These are phyloP conservation scores for Nemopilema nomurai DNA, from an alignment of 30 jellyfish, hydroid and myxozoan species.

Conservation along the genomic window DNA sequence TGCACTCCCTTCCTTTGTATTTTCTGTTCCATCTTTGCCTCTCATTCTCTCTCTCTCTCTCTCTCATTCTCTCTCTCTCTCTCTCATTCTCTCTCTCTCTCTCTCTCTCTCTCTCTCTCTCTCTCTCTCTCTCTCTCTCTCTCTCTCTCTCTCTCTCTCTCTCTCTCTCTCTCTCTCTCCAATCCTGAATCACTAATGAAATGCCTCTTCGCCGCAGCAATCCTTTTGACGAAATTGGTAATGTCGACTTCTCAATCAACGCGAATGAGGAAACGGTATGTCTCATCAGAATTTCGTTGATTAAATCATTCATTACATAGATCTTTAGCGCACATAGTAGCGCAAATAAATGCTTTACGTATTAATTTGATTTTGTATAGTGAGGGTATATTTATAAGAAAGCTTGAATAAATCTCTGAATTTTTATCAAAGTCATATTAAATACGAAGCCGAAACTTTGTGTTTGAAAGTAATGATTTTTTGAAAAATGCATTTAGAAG, in stretches of 20 bases:
- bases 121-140: too few species aligned
- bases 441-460: too few species aligned
- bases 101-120: neutral
- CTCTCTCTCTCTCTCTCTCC: conserved; percentile 9
- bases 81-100: conserved; percentile 15
- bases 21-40: neutral
- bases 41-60: neutral
- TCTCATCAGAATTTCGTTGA: neutral
- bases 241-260: conserved; percentile 74
- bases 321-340: too few species aligned
- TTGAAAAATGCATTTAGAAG: too few species aligned
- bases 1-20: too few species aligned
- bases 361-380: too few species aligned
- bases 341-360: too few species aligned
- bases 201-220: conserved; percentile 47
- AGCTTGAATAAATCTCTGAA: too few species aligned
- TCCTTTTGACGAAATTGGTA: conserved; percentile 93
- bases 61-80: conserved; percentile 5
- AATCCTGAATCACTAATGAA: neutral
- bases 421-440: too few species aligned
- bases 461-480: too few species aligned
- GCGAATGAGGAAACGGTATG: conserved; percentile 95
- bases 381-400: too few species aligned
- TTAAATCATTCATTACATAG: neutral
- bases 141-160: conserved; percentile 6